Percentiles rank a stretch among this genome's conserved stretches.
phyloP scores from a whole-genome alignment of 1,140 invertebrate genomes.

The Vanessa tameamea region DNA sequence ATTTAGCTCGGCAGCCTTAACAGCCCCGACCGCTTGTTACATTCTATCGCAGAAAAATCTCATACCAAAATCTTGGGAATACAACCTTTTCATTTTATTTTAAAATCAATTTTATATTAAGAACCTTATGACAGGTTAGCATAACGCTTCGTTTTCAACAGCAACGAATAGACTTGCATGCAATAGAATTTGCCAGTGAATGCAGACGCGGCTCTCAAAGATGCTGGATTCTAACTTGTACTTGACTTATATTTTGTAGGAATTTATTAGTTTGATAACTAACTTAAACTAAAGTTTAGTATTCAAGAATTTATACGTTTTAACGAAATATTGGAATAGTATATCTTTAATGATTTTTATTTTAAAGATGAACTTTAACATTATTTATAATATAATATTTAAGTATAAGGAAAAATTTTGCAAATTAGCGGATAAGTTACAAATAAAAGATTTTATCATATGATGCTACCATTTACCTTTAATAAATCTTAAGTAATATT shows the following conservation, averaged over 20 bases:
- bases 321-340: too few relatives aligned
- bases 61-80: conserved; percentile 29
- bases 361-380: too few relatives aligned
- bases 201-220: conserved; percentile 27
- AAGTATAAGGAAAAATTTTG: too few relatives aligned
- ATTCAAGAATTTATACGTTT: neutral
- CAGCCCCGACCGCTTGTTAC: conserved; percentile 25
- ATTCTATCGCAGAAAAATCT: conserved; percentile 33
- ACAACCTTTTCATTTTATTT: conserved; percentile 23
- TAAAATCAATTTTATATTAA: conserved; percentile 30
- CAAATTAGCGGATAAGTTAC: too few relatives aligned
- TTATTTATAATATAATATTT: too few relatives aligned
- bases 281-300: neutral
- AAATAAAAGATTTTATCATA: too few relatives aligned
- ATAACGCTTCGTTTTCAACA: conserved; percentile 25
- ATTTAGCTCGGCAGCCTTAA: conserved; percentile 22
- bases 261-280: conserved; percentile 21
- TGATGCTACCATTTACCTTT: too few relatives aligned
- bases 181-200: conserved; percentile 30
- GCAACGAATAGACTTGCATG: neutral
- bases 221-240: conserved; percentile 28
- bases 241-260: conserved; percentile 32
- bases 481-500: too few relatives aligned
- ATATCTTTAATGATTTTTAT: too few relatives aligned
- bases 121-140: conserved; percentile 9